Base-by-base conservation (phyloP, 2,888 invertebrate genomes). In the Rotaria magnacalcarata region DNA sequence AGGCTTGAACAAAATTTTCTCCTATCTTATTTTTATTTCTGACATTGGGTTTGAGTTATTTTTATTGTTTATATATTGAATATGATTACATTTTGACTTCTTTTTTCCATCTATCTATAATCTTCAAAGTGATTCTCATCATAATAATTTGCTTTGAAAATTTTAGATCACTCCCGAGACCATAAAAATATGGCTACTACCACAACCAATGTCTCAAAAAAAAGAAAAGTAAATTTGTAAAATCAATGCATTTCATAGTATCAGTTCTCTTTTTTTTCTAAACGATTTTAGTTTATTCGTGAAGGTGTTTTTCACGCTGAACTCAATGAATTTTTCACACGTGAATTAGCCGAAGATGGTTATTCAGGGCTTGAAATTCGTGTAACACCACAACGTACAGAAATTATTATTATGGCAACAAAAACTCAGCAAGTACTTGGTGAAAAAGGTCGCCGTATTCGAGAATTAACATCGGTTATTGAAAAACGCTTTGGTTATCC, bases 271-370 rank as follows among this genome's bases (percentile, higher is more conserved):
- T 21, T 54, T 19, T 54, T 54, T 21, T 50, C 85, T n/a, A 19
- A 85, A 56, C 86, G 89, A n/a, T 10, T n/a, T 47, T 88, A 97
- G 97, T 98, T 98, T 92, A 97, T 99, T 90, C 95, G 96, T 89
- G 97, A 98, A 92, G 99, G 99, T 91, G 96, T 99, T 89, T 98
- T 99, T 93, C 96, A 96, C 92, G 99, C 99, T 88, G 99, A 99
- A 93, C 93, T 99, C 89, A 98, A 99, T 92, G 97, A 98, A 93
- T 99, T 99, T 92, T 93, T 99, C 87, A 98, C 97, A 91, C 94
- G 97, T 91, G 99, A 99, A 92, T 93, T 99, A 89, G 97, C 99
- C 87, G 99, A 99, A 92, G 98, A 99, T 95, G 99, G 99, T 88
- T 99, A 99, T 93, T 97, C 97, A 88, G 98, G 98, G 89, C 97